Evolutionary conservation across 2,113 vertebrate species (phyloP), one percentile per base, ranked within the genome.

Genomic region (Collichthys lucidus): DNA sequence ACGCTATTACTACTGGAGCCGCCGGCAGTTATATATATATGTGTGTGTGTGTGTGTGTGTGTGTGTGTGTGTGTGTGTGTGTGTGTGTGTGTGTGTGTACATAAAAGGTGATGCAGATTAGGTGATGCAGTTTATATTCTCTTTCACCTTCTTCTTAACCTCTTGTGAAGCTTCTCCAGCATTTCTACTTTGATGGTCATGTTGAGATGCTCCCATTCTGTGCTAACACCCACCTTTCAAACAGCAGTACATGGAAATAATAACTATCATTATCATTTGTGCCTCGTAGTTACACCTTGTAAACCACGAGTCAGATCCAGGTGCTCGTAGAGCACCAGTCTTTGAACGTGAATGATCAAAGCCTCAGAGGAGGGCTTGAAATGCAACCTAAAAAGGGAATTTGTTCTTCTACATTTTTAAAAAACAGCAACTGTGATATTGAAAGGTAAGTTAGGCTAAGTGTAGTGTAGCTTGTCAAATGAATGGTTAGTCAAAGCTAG

Each of bases 211-310:
- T 55, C 42, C 62, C 79, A 87, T 82, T 87, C 74, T 80, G 85
- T 10, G 24, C 70, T 56, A 81, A 89, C 74, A 85, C 56, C 57
- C 71, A 80, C 71, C 74, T 78, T 81, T 84, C 66, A 71, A 88
- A 82, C 86, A 76, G 84, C 86, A 74, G 78, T 77, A 17, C 11
- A 71, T 68, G 59, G 5, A 77, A 74, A 72, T 86, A 91, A 91
- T 90, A 60, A 90, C 89, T 88, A 50, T 93, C 70, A 93, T 94
- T 92, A 94, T 82, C 74, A 75, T 81, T 86, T 85, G 35, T 83
- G 65, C 65, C 26, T 80, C 71, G 75, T 76, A 81, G 74, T 50
- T 81, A 47, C 20, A 70, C 68, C 75, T 77, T 74, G 15, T 77
- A 86, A 90, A 91, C 65, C 62, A 67, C 4, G 52, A 56, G 77